phyloP scores from a whole-genome alignment of 1,140 invertebrate genomes.

The Drosophila nannoptera region DNA sequence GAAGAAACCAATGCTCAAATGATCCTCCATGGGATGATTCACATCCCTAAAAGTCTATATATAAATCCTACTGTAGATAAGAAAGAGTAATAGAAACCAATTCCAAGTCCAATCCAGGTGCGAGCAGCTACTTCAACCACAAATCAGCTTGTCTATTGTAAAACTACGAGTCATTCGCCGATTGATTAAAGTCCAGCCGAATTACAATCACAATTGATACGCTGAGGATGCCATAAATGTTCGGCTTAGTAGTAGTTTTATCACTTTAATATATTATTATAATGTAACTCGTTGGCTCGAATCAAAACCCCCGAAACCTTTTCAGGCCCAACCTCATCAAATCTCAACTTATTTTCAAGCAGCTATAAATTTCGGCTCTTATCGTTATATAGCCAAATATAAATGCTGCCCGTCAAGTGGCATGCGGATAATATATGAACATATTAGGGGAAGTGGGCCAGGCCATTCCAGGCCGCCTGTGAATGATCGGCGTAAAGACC shows the following conservation, averaged over 20 bases:
- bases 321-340: background rate
- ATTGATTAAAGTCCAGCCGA: background rate
- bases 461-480: too few relatives aligned
- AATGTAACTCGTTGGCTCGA: background rate
- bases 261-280: background rate
- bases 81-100: too few relatives aligned
- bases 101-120: too few relatives aligned
- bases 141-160: too few relatives aligned
- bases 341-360: background rate
- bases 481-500: too few relatives aligned
- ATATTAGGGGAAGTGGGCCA: too few relatives aligned
- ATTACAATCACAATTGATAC: background rate
- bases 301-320: background rate
- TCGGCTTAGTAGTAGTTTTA: background rate
- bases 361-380: background rate
- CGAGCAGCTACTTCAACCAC: too few relatives aligned
- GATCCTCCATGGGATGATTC: too few relatives aligned
- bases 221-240: background rate
- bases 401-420: background rate
- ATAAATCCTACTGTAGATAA: too few relatives aligned
- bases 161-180: background rate
- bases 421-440: too few relatives aligned
- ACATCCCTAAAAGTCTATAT: too few relatives aligned
- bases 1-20: too few relatives aligned
- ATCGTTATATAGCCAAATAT: background rate